Conservation (phyloP, 1,140 invertebrate species). For the Magallana gigas region DNA sequence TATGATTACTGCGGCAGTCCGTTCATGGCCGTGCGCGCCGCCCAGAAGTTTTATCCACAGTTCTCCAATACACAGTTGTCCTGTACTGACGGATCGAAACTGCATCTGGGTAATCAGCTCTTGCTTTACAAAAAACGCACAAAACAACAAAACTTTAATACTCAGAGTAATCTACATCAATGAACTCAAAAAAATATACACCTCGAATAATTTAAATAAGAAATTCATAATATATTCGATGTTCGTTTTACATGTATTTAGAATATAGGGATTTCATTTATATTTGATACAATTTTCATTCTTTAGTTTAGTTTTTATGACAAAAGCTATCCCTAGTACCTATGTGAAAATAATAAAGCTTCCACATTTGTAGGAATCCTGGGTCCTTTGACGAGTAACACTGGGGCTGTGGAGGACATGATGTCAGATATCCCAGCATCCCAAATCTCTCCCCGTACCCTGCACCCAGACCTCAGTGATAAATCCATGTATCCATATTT, state of each 20-base stretch:
- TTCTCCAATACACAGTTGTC: constrained; percentile 45
- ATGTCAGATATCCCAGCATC: constrained; percentile 28
- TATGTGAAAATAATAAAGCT: background rate
- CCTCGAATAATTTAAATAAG: too few species aligned
- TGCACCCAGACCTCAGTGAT: constrained; percentile 60
- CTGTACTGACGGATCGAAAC: background rate
- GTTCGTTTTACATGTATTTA: too few species aligned
- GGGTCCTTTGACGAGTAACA: constrained; percentile 61
- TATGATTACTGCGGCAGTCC: constrained; percentile 61
- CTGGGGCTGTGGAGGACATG: constrained; percentile 56
- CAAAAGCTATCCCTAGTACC: too few species aligned
- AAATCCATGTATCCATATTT: constrained; percentile 66
- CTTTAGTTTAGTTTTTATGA: too few species aligned
- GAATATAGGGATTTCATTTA: too few species aligned
- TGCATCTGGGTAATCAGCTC: constrained; percentile 43
- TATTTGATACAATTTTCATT: too few species aligned
- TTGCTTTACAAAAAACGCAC: background rate
- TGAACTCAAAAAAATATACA: too few species aligned
- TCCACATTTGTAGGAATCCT: constrained; percentile 62
- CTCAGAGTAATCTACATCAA: too few species aligned
- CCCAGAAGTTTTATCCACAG: constrained; percentile 63
- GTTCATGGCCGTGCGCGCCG: constrained; percentile 46
- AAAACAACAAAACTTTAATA: background rate
- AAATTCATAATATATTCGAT: too few species aligned
- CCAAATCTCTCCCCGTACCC: constrained; percentile 48